Conservation (phyloP, 2,797 vertebrate genomes). For the Characodon lateralis region DNA sequence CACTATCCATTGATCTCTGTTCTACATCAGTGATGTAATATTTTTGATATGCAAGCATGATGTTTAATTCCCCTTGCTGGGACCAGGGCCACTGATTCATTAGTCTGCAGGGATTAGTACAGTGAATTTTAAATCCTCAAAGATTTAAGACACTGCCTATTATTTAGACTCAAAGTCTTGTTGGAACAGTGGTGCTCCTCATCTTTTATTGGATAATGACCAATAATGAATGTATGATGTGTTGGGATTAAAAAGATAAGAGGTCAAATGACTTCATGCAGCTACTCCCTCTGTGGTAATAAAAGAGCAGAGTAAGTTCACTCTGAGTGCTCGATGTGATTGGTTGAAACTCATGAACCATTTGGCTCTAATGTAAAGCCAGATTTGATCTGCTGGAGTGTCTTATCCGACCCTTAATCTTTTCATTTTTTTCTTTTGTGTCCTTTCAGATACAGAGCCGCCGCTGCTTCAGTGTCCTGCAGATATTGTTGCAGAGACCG, state of each 20-base stretch:
- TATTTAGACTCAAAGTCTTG: not conserved
- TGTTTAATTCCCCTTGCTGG: not conserved
- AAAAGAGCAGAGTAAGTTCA: constrained; percentile 34
- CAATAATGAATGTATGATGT: constrained; percentile 28
- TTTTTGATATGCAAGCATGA: not conserved
- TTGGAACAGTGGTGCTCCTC: constrained; percentile 3
- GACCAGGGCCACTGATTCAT: not conserved
- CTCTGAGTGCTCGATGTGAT: not conserved
- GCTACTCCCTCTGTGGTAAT: constrained; percentile 36
- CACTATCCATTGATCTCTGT: not conserved
- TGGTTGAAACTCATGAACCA: constrained; percentile 26
- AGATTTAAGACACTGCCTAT: not conserved
- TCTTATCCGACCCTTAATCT: not conserved
- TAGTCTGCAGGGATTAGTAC: not conserved
- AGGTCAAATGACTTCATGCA: constrained; percentile 56
- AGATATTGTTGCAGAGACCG: constrained; percentile 84
- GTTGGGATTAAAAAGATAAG: constrained; percentile 39
- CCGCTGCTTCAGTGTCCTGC: constrained; percentile 89
- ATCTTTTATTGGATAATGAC: constrained; percentile 22
- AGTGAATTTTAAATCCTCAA: not conserved
- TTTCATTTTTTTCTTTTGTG: not conserved
- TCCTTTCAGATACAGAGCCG: constrained; percentile 84
- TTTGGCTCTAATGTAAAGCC: constrained; percentile 3
- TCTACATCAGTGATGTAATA: not conserved
- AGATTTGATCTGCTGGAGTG: constrained; percentile 2